phyloP scores from a whole-genome alignment of 2,797 vertebrate species.

The Bucorvus abyssinicus region DNA sequence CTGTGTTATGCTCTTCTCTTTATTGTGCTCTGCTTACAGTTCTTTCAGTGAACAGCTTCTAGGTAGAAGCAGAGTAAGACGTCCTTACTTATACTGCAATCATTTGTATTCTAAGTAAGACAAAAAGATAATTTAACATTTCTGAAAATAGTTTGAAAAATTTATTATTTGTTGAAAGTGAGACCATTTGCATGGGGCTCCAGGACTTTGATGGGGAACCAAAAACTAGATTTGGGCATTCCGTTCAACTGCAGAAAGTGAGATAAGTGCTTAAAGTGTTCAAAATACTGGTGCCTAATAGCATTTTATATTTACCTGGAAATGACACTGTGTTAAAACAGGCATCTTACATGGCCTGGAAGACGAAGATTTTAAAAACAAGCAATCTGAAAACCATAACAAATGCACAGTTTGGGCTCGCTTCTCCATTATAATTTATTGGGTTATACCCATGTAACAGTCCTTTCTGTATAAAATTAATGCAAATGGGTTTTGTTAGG shows the following conservation, averaged over 20 bases:
- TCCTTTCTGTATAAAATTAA: neutral
- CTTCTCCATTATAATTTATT: neutral
- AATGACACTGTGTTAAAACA: neutral
- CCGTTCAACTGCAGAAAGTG: neutral
- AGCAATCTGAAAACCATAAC: neutral
- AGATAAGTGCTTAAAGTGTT: neutral
- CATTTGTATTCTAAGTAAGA: neutral
- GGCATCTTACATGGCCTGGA: neutral
- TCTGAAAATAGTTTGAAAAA: neutral
- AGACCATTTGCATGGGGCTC: neutral
- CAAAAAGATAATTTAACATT: neutral
- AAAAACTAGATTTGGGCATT: neutral
- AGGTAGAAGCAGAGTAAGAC: neutral
- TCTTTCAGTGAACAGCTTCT: neutral
- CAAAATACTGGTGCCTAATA: neutral
- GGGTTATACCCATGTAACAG: neutral
- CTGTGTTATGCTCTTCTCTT: neutral
- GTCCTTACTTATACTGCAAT: neutral
- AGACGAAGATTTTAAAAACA: neutral
- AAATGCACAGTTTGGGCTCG: neutral
- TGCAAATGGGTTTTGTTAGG: too few species aligned
- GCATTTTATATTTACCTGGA: neutral
- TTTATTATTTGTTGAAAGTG: neutral
- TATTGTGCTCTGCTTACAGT: neutral
- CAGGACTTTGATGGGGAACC: neutral